phyloP scores from a whole-genome alignment of 2,888 invertebrate genomes.

The Tetrapedia diversipes region DNA sequence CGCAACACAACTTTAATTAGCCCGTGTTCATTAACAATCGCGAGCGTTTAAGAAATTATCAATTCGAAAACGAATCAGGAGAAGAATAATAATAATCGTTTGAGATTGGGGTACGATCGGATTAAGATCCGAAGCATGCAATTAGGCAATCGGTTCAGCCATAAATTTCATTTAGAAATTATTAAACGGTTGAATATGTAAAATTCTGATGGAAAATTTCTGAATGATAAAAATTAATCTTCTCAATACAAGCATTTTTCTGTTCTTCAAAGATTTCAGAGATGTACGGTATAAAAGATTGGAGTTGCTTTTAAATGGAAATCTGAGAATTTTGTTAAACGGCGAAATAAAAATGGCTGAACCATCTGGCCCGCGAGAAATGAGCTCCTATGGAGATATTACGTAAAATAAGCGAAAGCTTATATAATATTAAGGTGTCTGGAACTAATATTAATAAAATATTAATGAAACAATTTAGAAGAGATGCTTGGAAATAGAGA shows the following conservation, averaged over 20 bases:
- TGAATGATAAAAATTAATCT: no score
- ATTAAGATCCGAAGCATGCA: conserved; percentile 74
- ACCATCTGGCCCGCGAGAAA: conserved; percentile 65
- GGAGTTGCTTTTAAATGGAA: no score
- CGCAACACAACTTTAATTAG: conserved; percentile 59
- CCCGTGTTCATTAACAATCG: not conserved
- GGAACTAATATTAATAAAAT: conserved; percentile 77
- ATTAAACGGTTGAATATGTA: no score
- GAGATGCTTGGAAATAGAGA: conserved; percentile 77
- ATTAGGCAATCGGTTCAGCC: conserved; percentile 67
- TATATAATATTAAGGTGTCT: conserved; percentile 75
- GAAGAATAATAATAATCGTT: conserved; percentile 55
- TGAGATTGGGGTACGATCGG: conserved; percentile 68
- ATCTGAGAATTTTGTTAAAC: not conserved
- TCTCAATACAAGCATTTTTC: no score
- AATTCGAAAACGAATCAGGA: conserved; percentile 58
- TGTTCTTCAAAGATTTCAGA: no score
- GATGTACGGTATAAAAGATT: no score
- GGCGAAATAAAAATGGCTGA: conserved; percentile 23
- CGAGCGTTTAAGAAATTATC: conserved; percentile 38
- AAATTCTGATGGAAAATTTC: no score
- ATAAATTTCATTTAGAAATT: no score
- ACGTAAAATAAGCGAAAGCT: conserved; percentile 79
- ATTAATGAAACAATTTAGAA: conserved; percentile 78
- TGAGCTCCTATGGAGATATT: conserved; percentile 74